Evolutionary conservation across 2,797 vertebrate species (phyloP), one percentile per base, ranked within the genome.

Genomic region (Oophaga sylvatica): DNA sequence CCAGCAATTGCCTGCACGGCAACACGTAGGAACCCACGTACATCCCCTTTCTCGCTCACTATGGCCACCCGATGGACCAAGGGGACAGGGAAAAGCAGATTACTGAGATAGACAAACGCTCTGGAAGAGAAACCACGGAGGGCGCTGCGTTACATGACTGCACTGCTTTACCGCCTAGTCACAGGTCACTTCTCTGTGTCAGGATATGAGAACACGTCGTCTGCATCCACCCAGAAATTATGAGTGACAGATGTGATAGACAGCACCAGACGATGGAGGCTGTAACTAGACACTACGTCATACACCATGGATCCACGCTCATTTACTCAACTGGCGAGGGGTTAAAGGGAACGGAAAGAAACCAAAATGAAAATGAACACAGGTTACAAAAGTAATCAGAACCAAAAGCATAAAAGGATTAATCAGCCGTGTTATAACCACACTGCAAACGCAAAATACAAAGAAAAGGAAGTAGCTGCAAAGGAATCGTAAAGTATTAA

Each of bases 101-200:
- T 99, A 94, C 98, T 99, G 93, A 99, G 95, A 95, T 99, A 99
- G 65, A 99, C 98, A 80, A 99, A 99, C 0, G 98, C 98, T 93
- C 98, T 99, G 92, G 71, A 88, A 84, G 59, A 86, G 31, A 81
- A 76, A 70, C 11, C 20, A 48, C 5, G 63, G 13, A 53, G 48
- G 62, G 75, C 7, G 20, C 12, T 41, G 17, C 31, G 19, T 35
- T 60, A 35, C 19, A 19, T 1, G 19, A 68, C 4, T 1, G 20
- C 48, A 1, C 6, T 15, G 3, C 22, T 35, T 53, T 11, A 53
- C 71, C 5, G 41, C 19, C 22, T 26, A 31, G 53, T 17, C 7
- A 53, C 29, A 17, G 0, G 10, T 16, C n/a, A 13, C 45, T 29
- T 29, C 9, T 29, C 45, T 41, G 29, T 20, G 22, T 57, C 19